These are phyloP conservation scores for Pagrus major DNA, from an alignment of 2,113 vertebrate species.

Conservation along the genomic window DNA sequence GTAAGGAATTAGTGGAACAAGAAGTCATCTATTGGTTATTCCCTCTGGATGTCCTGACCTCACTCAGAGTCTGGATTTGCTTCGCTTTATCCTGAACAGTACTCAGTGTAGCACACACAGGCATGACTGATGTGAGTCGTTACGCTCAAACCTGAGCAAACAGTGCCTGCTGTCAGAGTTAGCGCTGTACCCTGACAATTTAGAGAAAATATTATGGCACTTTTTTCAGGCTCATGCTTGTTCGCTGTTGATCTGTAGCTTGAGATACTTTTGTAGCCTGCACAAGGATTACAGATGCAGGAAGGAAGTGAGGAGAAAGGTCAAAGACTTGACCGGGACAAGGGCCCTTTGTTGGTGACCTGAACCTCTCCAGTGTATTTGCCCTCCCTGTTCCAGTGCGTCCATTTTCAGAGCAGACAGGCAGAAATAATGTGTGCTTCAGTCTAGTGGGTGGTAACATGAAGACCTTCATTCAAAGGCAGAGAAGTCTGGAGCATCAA, in stretches of 20 bases:
- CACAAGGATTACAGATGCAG: constrained; percentile 65
- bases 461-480: constrained; percentile 73
- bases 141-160: constrained; percentile 58
- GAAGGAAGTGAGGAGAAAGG: constrained; percentile 75
- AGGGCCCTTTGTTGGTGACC: constrained; percentile 90
- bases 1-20: constrained; percentile 92
- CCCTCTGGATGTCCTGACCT: constrained; percentile 89
- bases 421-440: constrained; percentile 73
- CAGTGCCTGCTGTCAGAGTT: constrained; percentile 88
- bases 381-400: constrained; percentile 38
- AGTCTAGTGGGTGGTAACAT: constrained; percentile 69
- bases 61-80: constrained; percentile 90
- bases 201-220: constrained; percentile 78
- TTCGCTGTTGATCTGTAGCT: constrained; percentile 85
- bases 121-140: constrained; percentile 50
- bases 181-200: constrained; percentile 84
- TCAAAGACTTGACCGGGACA: constrained; percentile 87
- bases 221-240: constrained; percentile 85
- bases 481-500: constrained; percentile 78
- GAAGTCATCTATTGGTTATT: constrained; percentile 94
- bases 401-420: constrained; percentile 61
- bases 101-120: constrained; percentile 41
- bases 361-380: constrained; percentile 72
- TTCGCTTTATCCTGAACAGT: constrained; percentile 76
- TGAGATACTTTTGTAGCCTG: constrained; percentile 86